Conservation (phyloP, 2,888 invertebrate species). For the Philhelius pedissequus region DNA sequence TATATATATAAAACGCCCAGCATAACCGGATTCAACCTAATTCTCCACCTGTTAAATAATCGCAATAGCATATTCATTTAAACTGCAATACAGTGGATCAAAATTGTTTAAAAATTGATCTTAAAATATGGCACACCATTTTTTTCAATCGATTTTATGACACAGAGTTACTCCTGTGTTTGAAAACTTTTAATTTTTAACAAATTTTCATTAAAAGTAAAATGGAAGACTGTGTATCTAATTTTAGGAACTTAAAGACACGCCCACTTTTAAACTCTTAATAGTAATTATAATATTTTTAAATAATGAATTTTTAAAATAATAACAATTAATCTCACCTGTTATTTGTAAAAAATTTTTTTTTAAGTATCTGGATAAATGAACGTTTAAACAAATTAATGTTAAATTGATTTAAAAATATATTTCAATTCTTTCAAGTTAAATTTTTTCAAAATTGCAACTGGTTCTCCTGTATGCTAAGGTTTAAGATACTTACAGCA, state of each 20-base stretch:
- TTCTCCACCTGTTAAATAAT: conserved; percentile 62
- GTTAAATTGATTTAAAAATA: not conserved
- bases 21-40: conserved; percentile 45
- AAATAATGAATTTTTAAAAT: no score
- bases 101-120: not conserved
- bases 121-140: not conserved
- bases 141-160: no score
- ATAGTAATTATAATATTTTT: no score
- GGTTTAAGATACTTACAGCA: not conserved
- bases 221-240: not conserved
- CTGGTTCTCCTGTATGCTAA: conserved; percentile 25
- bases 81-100: conserved; percentile 15
- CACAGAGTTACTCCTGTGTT: no score
- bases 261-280: no score
- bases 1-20: not conserved
- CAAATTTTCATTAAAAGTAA: not conserved
- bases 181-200: not conserved
- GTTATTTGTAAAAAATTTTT: no score
- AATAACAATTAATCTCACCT: not conserved
- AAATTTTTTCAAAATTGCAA: not conserved
- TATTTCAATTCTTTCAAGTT: not conserved
- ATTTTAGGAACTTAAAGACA: not conserved
- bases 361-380: not conserved
- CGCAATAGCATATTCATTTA: conserved; percentile 45
- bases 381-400: not conserved